Evolutionary conservation across 1,140 invertebrate genomes (phyloP).

Genomic region (Hydropsyche tenuis): DNA sequence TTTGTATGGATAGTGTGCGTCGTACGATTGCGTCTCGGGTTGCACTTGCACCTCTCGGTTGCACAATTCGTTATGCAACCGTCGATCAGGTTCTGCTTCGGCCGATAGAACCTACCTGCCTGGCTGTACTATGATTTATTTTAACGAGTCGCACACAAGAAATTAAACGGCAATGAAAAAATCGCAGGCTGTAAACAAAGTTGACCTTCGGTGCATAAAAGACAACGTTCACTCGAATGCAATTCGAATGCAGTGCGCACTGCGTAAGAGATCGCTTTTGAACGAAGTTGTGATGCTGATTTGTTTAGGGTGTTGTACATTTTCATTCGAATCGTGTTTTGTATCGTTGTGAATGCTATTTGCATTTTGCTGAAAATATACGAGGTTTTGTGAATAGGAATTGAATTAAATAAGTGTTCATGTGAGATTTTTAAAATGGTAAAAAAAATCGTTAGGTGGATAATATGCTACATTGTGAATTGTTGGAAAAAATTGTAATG

Average conservation of each 20-base stretch:
- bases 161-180: background rate
- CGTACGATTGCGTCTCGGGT: background rate
- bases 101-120: background rate
- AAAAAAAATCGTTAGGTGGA: too few relatives aligned
- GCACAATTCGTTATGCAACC: slow-evolving; percentile 11
- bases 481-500: too few relatives aligned
- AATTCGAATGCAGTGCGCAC: background rate
- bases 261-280: background rate
- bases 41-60: slow-evolving; percentile 9
- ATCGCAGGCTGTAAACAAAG: slow-evolving; percentile 5
- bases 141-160: background rate
- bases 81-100: slow-evolving; percentile 1
- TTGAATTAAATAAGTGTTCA: too few relatives aligned
- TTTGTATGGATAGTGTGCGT: background rate
- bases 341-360: too few relatives aligned
- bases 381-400: too few relatives aligned
- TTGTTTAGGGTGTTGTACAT: background rate
- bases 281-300: background rate
- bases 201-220: background rate
- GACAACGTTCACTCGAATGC: background rate
- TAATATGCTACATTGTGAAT: too few relatives aligned
- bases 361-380: too few relatives aligned
- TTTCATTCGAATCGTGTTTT: too few relatives aligned
- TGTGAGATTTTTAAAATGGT: too few relatives aligned
- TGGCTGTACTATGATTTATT: background rate